phyloP scores from a whole-genome alignment of 2,113 vertebrate genomes.

The Grallaria varia region DNA sequence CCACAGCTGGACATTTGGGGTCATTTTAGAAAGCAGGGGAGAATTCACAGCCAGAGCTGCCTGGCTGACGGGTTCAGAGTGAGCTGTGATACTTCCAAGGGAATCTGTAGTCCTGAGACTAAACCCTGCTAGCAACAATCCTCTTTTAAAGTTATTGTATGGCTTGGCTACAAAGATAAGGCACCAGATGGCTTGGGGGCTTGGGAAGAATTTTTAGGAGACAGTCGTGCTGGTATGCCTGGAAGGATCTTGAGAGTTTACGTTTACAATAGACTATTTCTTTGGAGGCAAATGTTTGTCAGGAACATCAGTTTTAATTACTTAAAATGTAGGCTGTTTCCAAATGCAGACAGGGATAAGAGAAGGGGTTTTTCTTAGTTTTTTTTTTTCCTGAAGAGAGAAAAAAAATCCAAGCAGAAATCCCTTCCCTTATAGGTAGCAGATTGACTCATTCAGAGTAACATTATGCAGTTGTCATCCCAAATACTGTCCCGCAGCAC shows the following conservation, averaged over 20 bases:
- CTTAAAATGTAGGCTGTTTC: constrained; percentile 42
- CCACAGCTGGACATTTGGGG: neutral
- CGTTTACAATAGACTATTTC: constrained; percentile 44
- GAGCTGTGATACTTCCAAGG: neutral
- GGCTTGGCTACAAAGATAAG: constrained; percentile 61
- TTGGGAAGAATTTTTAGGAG: constrained; percentile 70
- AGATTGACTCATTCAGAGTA: neutral
- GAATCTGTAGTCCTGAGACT: neutral
- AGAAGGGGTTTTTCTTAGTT: neutral
- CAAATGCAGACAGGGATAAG: constrained; percentile 19
- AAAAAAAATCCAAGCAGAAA: neutral
- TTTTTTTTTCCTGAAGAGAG: neutral
- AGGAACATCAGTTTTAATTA: constrained; percentile 45
- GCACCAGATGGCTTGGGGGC: constrained; percentile 63
- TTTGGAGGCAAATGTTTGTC: constrained; percentile 43
- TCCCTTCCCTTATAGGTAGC: neutral
- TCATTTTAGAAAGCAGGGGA: neutral
- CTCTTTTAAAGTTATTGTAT: constrained; percentile 61
- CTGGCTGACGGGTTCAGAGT: neutral
- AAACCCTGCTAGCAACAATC: constrained; percentile 2
- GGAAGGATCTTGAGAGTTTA: constrained; percentile 46
- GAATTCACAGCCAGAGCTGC: neutral
- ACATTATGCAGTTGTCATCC: neutral
- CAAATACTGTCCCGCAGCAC: neutral
- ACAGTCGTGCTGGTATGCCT: constrained; percentile 34